Conservation (phyloP, 2,797 vertebrate genomes). For the Rhinoraja longicauda region DNA sequence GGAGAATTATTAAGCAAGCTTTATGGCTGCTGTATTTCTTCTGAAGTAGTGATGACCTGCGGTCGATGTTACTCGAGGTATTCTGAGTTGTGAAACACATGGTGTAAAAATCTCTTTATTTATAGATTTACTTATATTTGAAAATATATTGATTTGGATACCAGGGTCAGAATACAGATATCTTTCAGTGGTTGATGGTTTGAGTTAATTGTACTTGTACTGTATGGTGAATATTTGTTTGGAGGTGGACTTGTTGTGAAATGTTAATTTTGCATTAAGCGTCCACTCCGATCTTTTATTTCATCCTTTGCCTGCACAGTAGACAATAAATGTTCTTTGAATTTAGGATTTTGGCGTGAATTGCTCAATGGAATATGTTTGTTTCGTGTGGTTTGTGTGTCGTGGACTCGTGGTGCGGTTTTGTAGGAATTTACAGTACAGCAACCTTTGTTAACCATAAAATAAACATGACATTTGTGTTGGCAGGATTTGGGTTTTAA, state of each 20-base stretch:
- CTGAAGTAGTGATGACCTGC: too few relatives aligned
- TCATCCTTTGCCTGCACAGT: neutral
- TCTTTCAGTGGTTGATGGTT: neutral
- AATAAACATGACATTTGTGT: neutral
- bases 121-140: neutral
- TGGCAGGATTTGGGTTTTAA: neutral
- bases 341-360: neutral
- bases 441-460: neutral
- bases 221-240: neutral
- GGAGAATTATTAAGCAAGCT: neutral
- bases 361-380: neutral
- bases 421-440: neutral
- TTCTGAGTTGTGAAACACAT: too few relatives aligned
- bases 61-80: too few relatives aligned
- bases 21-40: neutral
- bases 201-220: neutral
- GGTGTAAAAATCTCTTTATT: too few relatives aligned
- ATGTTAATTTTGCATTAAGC: neutral
- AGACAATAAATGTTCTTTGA: neutral
- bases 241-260: neutral
- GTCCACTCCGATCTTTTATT: neutral
- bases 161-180: neutral
- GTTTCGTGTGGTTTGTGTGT: neutral
- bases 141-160: neutral
- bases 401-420: neutral